Percentiles rank a stretch among this genome's conserved stretches.
These are phyloP conservation scores for Tamandua tetradactyla DNA, from an alignment of 2,797 vertebrate species.

Conservation along the genomic window DNA sequence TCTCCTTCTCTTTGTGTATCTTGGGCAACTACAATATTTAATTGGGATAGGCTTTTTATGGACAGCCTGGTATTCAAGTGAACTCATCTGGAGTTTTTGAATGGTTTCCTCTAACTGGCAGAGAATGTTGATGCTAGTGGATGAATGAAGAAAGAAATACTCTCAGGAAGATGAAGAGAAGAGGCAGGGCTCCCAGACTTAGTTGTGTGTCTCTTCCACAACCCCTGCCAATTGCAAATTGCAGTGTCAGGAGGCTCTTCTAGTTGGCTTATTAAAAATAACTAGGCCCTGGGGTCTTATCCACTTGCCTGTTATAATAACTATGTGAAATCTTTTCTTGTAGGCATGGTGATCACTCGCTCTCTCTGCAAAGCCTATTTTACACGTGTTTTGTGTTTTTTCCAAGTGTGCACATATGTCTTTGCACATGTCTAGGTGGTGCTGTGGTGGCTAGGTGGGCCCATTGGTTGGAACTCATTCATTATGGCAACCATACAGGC, in stretches of 20 bases:
- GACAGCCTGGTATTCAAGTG: conserved; percentile 47
- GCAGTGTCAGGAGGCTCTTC: conserved; percentile 31
- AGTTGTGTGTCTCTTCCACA: conserved; percentile 32
- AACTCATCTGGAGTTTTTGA: conserved; percentile 35
- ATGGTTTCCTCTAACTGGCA: conserved; percentile 52
- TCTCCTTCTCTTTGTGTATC: conserved; percentile 50
- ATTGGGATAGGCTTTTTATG: conserved; percentile 30
- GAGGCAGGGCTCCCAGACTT: conserved; percentile 25
- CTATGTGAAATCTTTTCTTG: conserved; percentile 55
- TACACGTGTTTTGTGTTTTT: conserved; percentile 52
- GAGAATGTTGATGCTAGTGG: conserved; percentile 43
- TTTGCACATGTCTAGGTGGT: conserved; percentile 67
- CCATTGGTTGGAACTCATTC: conserved; percentile 56
- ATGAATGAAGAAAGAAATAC: conserved; percentile 49
- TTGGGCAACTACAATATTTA: conserved; percentile 50
- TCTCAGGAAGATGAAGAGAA: conserved; percentile 58
- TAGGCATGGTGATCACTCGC: background rate
- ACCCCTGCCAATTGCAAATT: conserved; percentile 45
- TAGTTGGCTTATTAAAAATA: conserved; percentile 57
- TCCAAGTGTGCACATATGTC: conserved; percentile 40
- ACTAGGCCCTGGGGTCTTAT: conserved; percentile 44
- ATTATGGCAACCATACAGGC: conserved; percentile 59
- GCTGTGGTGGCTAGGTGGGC: conserved; percentile 65
- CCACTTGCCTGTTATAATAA: conserved; percentile 61
- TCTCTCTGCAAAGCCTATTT: conserved; percentile 4